Base-by-base conservation (phyloP, 1,140 invertebrate species). In the Dendroctonus valens region DNA sequence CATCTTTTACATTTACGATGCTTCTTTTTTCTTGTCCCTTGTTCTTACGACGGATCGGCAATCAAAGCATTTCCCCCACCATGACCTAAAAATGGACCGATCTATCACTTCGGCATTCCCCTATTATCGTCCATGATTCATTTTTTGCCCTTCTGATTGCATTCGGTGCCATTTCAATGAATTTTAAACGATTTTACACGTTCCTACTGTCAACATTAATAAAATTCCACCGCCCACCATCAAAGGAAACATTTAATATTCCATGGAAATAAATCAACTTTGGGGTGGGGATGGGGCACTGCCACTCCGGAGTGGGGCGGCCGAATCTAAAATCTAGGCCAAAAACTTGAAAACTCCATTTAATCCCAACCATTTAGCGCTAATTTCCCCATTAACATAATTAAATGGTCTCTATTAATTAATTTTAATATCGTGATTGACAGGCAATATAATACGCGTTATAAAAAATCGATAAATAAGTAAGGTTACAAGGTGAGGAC, bases 381-480 rank as follows among this genome's bases (percentile, higher is more conserved):
- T 51, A 65, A 65, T 40, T 69, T 26, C 41, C 8, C 53, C 37
- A 61, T 58, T 59, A 58, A 52, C 26, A 38, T 49, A 60, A 61
- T 60, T 55, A 61, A 59, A 52, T 51, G 44, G 14, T 38, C 40
- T 41, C 59, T 41, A 44, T 12, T 59, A 70, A 58, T 50, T 59
- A 67, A 67, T 63, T 60, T 59, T 63, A 58, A 57, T 52, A 37
- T 12, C 41, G 37, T 70, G 70, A 72, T 70, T 73, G 66, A 73
- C 66, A 59, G 54, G 40, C 61, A 41, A 72, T 70, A 44, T 57
- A 65, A 44, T 52, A 67, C 59, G 65, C 39, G 51, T 64, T 60
- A 67, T 55, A 73, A 74, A 74, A 74, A 77, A 77, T 78, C 77
- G 73, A 78, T 78, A 78, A 64, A 69, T 74, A 78, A 76, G 73